phyloP scores from a whole-genome alignment of 2,888 invertebrate genomes.

The Zhuqinia jingwanae region DNA sequence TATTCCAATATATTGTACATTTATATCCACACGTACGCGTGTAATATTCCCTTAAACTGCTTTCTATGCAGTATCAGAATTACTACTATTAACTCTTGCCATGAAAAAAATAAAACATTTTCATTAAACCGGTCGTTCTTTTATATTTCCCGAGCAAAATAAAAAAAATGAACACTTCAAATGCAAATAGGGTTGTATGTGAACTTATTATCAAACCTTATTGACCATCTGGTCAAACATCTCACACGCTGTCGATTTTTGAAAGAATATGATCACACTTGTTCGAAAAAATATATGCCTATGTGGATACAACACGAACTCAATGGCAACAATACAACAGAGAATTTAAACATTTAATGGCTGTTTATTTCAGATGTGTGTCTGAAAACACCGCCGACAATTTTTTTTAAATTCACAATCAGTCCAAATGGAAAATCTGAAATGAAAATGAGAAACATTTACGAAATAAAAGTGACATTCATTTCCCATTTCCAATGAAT shows the following conservation, averaged over 20 bases:
- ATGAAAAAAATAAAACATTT: not conserved
- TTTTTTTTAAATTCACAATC: too few relatives aligned
- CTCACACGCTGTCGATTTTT: too few relatives aligned
- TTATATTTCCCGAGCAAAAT: not conserved
- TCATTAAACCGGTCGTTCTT: not conserved
- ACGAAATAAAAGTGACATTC: conserved; percentile 33
- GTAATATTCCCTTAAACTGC: not conserved
- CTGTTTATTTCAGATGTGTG: too few relatives aligned
- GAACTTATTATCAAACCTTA: conserved; percentile 19
- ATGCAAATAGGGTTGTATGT: not conserved
- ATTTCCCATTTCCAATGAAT: conserved; percentile 20
- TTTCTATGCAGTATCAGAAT: not conserved
- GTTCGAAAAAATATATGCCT: too few relatives aligned
- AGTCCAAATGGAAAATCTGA: not conserved
- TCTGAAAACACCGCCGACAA: too few relatives aligned
- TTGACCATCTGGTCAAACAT: conserved; percentile 67
- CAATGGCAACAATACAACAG: too few relatives aligned
- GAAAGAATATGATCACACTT: too few relatives aligned
- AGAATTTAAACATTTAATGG: too few relatives aligned
- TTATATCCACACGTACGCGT: conserved; percentile 4
- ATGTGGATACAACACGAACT: too few relatives aligned
- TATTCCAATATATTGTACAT: conserved; percentile 33
- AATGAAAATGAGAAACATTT: not conserved
- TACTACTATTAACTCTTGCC: not conserved
- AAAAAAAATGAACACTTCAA: conserved; percentile 42